These are phyloP conservation scores for Machaerirhynchus nigripectus DNA, from an alignment of 2,113 vertebrate genomes.

Conservation along the genomic window DNA sequence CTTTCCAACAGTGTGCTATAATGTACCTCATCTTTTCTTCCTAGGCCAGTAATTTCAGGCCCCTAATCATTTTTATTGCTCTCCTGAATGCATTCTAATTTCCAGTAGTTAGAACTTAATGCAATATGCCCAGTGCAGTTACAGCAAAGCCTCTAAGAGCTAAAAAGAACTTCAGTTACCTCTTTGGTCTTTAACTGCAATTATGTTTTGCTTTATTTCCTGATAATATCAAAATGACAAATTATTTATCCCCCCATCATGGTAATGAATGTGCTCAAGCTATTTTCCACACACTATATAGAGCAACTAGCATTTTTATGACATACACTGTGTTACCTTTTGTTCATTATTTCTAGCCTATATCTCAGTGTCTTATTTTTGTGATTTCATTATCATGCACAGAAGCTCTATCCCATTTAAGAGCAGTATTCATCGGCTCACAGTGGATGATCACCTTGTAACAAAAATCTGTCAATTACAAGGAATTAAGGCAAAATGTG, in stretches of 20 bases:
- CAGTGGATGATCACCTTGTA: not conserved
- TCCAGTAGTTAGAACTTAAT: not conserved
- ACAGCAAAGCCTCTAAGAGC: not conserved
- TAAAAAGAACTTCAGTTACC: not conserved
- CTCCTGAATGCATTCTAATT: constrained; percentile 22
- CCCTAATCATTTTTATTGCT: constrained; percentile 23
- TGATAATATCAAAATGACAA: not conserved
- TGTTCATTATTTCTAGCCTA: not conserved
- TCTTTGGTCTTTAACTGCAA: not conserved
- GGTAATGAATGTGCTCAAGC: not conserved
- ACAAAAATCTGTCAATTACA: not conserved
- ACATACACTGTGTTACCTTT: not conserved
- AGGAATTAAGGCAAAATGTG: not conserved
- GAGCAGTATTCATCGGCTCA: not conserved
- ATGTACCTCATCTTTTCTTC: not conserved
- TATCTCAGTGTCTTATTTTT: not conserved
- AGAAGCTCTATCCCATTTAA: not conserved
- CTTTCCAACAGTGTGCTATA: not conserved
- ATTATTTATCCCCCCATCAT: not conserved
- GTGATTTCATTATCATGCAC: not conserved
- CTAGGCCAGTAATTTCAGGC: not conserved
- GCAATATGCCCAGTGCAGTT: not conserved
- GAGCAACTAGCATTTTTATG: not conserved
- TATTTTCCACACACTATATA: not conserved
- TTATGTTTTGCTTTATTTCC: not conserved